Base-by-base conservation (phyloP, 2,113 vertebrate genomes). In the Micromys minutus region DNA sequence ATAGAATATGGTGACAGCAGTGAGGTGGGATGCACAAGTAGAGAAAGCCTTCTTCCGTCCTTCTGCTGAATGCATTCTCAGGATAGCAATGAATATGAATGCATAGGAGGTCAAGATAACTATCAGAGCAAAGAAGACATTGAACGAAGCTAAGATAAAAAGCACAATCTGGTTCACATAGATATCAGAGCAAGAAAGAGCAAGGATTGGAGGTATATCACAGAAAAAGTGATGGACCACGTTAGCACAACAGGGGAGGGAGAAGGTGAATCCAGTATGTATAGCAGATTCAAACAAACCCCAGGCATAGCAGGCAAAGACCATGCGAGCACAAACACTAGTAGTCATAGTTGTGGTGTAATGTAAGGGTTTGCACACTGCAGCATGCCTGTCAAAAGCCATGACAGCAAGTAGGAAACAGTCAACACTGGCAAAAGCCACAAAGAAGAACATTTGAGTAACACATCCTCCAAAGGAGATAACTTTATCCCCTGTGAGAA, bases 371-470 rank as follows among this genome's bases (percentile, higher is more conserved):
- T 69, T 80, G 3, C 89, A 91, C 12, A 91, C 89, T 57, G 89
- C 89, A 39, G 47, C 76, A 71, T 57, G 39, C 19, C 89, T 65
- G 19, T 81, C 89, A 71, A 81, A 91, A 29, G 89, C 76, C 76
- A 91, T 96, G 31, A 65, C 29, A 6, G 95, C 96, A 16, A 96
- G 84, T 1, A 97, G 61, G 1, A 96, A 97, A 61, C 90, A 96
- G 63, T 97, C 97, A 3, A 91, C 81, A 22, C n/a, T 92, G 10
- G 92, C 97, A 74, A 98, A 97, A 11, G 86, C 86, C 59, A 92
- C 80, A 79, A 97, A 96, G 52, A 97, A 97, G 39, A 95, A 97
- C 91, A 96, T 93, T 45, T 97, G 97, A 31, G 94, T 76, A 59
- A 52, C 65, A 72, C 96, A 96, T 6, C 67, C 93, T 0, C 45